Conservation (phyloP, 2,113 vertebrate genomes). For the Entosphenus tridentatus region DNA sequence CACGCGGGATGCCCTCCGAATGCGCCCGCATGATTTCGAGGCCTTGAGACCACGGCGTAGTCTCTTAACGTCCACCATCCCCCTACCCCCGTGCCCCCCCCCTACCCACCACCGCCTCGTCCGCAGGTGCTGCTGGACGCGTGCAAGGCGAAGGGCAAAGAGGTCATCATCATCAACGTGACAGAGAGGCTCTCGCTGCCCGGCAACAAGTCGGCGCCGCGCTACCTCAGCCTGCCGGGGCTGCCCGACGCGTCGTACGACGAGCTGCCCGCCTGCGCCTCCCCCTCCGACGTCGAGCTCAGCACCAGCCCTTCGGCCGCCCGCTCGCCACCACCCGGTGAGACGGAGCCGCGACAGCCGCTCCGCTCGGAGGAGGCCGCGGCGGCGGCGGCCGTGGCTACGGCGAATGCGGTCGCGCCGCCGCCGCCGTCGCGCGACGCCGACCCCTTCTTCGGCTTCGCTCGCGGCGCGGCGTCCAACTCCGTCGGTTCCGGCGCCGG, state of each 20-base stretch:
- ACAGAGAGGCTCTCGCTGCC: not conserved
- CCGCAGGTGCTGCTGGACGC: not conserved
- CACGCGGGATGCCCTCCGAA: too few species aligned
- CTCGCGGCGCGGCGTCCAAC: too few species aligned
- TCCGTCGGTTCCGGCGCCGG: too few species aligned
- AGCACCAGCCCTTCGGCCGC: not conserved
- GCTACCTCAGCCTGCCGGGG: not conserved
- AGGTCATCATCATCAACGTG: conserved; percentile 1
- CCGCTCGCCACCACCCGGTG: not conserved
- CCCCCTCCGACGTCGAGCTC: not conserved
- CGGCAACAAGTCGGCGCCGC: not conserved
- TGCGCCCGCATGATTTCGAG: too few species aligned
- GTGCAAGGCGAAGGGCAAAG: not conserved
- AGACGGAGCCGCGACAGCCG: not conserved
- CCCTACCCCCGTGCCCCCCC: too few species aligned
- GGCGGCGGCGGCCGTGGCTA: too few species aligned
- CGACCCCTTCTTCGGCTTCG: too few species aligned
- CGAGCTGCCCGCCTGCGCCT: not conserved
- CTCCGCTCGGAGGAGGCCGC: not conserved
- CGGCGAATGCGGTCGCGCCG: too few species aligned
- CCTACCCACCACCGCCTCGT: not conserved
- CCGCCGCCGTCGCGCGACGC: too few species aligned
- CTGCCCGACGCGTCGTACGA: not conserved
- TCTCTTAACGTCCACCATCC: too few species aligned
- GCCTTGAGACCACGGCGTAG: too few species aligned